These are phyloP conservation scores for Tympanuchus pallidicinctus DNA, from an alignment of 2,113 vertebrate genomes.

Conservation along the genomic window DNA sequence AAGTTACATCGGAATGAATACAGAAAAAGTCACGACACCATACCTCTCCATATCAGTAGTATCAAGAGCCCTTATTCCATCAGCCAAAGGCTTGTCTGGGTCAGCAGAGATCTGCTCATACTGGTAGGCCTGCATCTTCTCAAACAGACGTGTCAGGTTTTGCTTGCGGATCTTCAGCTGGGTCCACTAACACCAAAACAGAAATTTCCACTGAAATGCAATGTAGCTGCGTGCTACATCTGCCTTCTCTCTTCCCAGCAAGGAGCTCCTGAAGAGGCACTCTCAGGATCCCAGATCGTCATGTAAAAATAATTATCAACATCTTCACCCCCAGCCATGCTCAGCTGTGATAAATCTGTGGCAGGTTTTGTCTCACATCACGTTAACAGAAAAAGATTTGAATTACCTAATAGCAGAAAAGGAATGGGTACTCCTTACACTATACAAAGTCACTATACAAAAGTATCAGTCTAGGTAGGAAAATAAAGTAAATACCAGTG, in stretches of 20 bases:
- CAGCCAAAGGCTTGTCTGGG: slow-evolving; percentile 96
- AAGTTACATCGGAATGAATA: background rate
- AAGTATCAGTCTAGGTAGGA: background rate
- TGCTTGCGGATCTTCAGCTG: slow-evolving; percentile 96
- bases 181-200: slow-evolving; percentile 85
- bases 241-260: background rate
- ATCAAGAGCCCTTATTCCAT: slow-evolving; percentile 94
- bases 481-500: background rate
- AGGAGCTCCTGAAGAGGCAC: background rate
- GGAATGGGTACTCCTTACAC: background rate
- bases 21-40: background rate
- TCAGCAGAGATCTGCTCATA: slow-evolving; percentile 98
- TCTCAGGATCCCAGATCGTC: background rate
- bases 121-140: slow-evolving; percentile 98
- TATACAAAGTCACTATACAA: background rate
- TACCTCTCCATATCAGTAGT: slow-evolving; percentile 97
- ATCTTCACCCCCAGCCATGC: background rate
- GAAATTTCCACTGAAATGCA: background rate
- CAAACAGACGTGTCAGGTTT: slow-evolving; percentile 95
- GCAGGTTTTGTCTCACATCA: background rate
- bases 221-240: background rate
- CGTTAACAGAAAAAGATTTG: background rate
- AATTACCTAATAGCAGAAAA: background rate
- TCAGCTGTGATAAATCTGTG: accelerated
- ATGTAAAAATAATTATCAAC: background rate